A percentile compares a stretch with the other conserved stretches of the same genome.
Evolutionary conservation across 2,888 invertebrate genomes (phyloP).

Genomic region (Oxycera nigricornis): DNA sequence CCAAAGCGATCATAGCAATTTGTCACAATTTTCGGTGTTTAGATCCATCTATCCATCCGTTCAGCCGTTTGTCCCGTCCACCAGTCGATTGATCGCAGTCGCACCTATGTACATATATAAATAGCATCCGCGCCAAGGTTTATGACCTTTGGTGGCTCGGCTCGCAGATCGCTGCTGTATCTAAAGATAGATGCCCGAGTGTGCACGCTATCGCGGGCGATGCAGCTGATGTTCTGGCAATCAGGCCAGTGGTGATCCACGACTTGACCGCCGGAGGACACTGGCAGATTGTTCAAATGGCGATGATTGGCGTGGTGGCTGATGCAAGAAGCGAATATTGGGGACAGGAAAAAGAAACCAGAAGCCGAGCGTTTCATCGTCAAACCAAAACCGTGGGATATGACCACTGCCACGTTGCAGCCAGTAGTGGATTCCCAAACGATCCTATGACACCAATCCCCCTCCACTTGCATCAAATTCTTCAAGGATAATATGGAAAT

Average conservation of each 20-base stretch:
- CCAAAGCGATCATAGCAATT: neutral
- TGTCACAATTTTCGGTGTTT: neutral
- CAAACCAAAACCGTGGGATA: no score
- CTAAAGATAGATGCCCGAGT: conserved; percentile 19
- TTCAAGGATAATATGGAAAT: no score
- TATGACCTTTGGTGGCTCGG: conserved; percentile 32
- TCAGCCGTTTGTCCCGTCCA: neutral
- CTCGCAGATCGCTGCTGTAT: neutral
- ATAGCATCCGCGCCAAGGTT: conserved; percentile 30
- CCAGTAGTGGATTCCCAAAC: no score
- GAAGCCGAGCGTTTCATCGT: no score
- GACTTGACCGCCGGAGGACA: neutral
- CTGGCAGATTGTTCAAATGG: no score
- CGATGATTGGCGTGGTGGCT: no score
- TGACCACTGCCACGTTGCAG: no score
- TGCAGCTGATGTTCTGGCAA: neutral
- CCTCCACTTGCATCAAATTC: no score
- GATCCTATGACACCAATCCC: no score
- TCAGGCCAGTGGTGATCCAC: neutral
- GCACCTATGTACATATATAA: conserved; percentile 1
- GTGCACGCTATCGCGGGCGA: neutral
- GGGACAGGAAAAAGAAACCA: no score
- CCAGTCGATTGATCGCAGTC: conserved; percentile 25
- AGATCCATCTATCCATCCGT: neutral
- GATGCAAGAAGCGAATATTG: no score